Evolutionary conservation across 2,888 invertebrate genomes (phyloP), one percentile per base, ranked within the genome.

Genomic region (Choreutis nemorana): DNA sequence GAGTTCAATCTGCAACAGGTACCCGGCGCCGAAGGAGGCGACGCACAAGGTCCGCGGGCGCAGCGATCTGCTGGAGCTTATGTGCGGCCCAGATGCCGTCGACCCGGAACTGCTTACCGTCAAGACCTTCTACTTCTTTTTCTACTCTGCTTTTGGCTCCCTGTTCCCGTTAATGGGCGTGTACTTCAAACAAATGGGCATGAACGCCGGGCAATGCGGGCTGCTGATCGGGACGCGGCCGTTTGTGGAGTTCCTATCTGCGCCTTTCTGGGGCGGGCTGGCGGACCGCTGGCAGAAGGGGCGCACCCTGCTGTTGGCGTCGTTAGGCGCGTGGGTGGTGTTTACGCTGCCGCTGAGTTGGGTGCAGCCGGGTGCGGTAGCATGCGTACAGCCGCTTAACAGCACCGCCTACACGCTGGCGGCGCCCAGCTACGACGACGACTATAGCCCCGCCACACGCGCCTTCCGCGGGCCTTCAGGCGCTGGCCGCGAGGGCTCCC

Each of bases 101-200:
- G 94, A 96, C 65, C 91, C 91, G 46, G 95, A 97, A 65, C 81
- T 99, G 29, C 83, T 98, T 43, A 89, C 96, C 30, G 95, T 96
- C 45, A 98, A 99, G 73, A 89, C 94, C 12, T 99, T 99, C 75
- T 99, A 99, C 68, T 97, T 99, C 78, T 97, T 97, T 83, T 99
- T 98, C 81, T 99, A 97, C 72, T 95, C 97, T 23, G 97, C 98
- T 1, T 99, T 99, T 63, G 99, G 99, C 4, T 96, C 96, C 1
- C 83, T 99, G 9, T 99, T 98, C 62, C 99, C 99, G 0, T 80
- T 99, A 36, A 93, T 99, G 90, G 98, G 97, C 20, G 94, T 99
- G 25, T 99, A 98, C 78, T 99, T 99, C 83, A 99, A 99, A 79
- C 98, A 98, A 81, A 90, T 98, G 89, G 97, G 97, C 35, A 97